phyloP scores from a whole-genome alignment of 2,797 vertebrate species.

The Threskiornis aethiopicus region DNA sequence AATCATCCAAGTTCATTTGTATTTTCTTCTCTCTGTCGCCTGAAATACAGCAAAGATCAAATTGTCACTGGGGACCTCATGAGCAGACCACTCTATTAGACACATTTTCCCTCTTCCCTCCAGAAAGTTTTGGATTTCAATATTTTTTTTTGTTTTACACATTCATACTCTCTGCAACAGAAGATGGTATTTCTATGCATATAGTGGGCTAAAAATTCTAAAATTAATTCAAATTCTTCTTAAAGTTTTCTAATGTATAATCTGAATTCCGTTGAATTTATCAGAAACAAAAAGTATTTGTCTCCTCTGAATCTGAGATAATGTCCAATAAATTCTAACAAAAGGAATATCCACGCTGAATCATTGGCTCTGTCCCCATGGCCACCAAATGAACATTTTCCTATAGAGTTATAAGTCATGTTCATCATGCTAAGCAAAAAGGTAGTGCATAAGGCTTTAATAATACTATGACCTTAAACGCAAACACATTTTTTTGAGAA shows the following conservation, averaged over 20 bases:
- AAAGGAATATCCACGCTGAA: neutral
- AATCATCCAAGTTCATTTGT: neutral
- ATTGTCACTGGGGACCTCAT: neutral
- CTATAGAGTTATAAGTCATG: constrained; percentile 46
- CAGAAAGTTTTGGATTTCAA: neutral
- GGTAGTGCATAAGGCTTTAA: constrained; percentile 41
- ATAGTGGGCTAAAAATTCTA: neutral
- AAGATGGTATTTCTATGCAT: neutral
- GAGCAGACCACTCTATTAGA: neutral
- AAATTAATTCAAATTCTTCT: neutral
- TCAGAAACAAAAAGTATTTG: neutral
- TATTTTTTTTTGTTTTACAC: neutral
- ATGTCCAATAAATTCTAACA: neutral
- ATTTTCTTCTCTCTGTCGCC: neutral
- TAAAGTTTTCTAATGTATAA: neutral
- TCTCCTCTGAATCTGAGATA: neutral
- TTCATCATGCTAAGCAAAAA: constrained; percentile 11
- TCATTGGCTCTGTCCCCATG: neutral
- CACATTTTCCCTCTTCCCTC: neutral
- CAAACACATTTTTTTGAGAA: neutral
- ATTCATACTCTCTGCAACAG: neutral
- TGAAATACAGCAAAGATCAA: neutral
- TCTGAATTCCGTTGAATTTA: neutral
- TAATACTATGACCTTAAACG: constrained; percentile 2
- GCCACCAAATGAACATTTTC: constrained; percentile 31